phyloP scores from a whole-genome alignment of 1,140 invertebrate genomes.

The Condylostylus longicornis region DNA sequence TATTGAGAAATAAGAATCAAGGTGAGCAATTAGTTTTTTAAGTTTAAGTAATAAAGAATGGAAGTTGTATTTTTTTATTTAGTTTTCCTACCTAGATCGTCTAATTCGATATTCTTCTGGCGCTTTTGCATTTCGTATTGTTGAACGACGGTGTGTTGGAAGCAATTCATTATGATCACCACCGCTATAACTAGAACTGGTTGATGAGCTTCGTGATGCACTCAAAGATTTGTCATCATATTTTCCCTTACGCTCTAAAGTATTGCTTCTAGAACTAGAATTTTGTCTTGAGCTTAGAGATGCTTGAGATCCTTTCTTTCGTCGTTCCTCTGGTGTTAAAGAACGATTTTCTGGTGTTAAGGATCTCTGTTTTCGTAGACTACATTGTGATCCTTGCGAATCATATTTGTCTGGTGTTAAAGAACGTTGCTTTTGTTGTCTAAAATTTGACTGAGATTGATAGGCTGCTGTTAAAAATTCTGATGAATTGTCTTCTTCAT shows the following conservation, averaged over 20 bases:
- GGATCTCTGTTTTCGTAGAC: conserved; percentile 26
- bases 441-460: conserved; percentile 23
- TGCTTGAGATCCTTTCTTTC: conserved; percentile 24
- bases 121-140: conserved; percentile 15
- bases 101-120: conserved; percentile 27
- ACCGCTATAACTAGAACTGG: conserved; percentile 30
- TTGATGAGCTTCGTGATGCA: conserved; percentile 29
- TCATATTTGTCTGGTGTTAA: conserved; percentile 28
- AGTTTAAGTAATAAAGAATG: not conserved
- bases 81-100: conserved; percentile 22
- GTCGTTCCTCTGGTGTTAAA: conserved; percentile 25
- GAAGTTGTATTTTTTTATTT: not conserved
- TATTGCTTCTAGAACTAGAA: conserved; percentile 24
- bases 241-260: conserved; percentile 21
- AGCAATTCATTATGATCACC: conserved; percentile 13
- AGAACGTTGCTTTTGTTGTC: conserved; percentile 23
- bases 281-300: conserved; percentile 25
- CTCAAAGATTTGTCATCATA: conserved; percentile 21
- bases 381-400: conserved; percentile 25
- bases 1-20: not conserved
- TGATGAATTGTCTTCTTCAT: conserved; percentile 21
- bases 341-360: conserved; percentile 29
- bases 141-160: conserved; percentile 12
- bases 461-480: conserved; percentile 24
- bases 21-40: not conserved